Percentiles rank a stretch among this genome's conserved stretches.
phyloP scores from a whole-genome alignment of 2,797 vertebrate species.

The Trachops cirrhosus region DNA sequence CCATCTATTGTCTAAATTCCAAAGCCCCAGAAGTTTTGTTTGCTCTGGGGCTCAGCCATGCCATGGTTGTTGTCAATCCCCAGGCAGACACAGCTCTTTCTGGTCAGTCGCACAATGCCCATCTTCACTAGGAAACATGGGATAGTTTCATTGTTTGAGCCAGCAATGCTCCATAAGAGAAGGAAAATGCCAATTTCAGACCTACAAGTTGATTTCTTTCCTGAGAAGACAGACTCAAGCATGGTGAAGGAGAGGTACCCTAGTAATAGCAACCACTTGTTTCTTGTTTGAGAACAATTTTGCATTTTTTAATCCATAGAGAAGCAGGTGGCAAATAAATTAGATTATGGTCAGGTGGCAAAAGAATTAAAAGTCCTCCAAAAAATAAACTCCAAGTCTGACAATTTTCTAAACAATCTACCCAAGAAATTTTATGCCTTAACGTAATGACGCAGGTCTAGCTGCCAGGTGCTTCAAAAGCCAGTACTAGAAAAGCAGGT shows the following conservation, averaged over 20 bases:
- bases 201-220: background rate
- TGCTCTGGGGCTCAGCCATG: conserved; percentile 61
- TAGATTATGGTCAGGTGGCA: background rate
- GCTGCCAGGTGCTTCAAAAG: background rate
- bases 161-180: background rate
- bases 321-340: background rate
- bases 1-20: conserved; percentile 73
- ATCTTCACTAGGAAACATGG: background rate
- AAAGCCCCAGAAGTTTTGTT: conserved; percentile 73
- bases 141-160: background rate
- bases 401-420: background rate
- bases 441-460: background rate
- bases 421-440: background rate
- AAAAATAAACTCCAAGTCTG: conserved; percentile 7
- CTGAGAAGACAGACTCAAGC: background rate
- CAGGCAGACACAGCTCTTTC: conserved; percentile 36
- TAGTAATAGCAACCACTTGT: background rate
- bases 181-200: conserved; percentile 17
- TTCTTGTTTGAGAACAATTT: background rate
- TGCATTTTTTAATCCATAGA: background rate
- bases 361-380: conserved; percentile 24
- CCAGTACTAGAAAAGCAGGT: background rate
- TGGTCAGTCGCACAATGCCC: conserved; percentile 26
- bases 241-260: background rate
- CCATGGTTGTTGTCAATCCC: conserved; percentile 58